These are phyloP conservation scores for Halocynthia roretzi DNA, from an alignment of 23 tunicate species.

Conservation along the genomic window DNA sequence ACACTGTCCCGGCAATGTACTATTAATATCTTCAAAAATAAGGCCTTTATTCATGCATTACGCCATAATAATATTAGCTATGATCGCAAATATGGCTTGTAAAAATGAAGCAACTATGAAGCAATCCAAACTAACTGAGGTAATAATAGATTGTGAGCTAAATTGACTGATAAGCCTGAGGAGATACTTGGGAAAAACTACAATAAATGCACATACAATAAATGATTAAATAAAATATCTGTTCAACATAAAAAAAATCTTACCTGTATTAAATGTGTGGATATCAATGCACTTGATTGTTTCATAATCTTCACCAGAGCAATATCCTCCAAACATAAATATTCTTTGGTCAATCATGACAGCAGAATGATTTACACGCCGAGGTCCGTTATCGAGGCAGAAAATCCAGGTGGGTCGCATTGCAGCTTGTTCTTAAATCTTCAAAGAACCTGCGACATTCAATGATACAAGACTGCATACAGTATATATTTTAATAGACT, in stretches of 20 bases:
- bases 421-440: not conserved
- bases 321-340: conserved; percentile 74
- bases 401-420: conserved; percentile 62
- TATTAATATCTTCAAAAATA: no score
- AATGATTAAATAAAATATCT: not conserved
- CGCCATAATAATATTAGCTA: no score
- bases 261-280: conserved; percentile 53
- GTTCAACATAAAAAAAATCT: conserved; percentile 7
- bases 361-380: conserved; percentile 66
- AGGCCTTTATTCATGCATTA: no score
- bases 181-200: not conserved
- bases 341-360: conserved; percentile 43
- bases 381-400: conserved; percentile 54
- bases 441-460: no score
- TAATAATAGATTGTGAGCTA: no score
- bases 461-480: no score
- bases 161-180: not conserved
- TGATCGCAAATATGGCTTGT: no score
- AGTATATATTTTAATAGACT: no score
- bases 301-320: conserved; percentile 40
- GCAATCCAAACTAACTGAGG: no score
- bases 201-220: not conserved
- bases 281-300: conserved; percentile 37
- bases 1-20: no score
- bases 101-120: no score